Base-by-base conservation (phyloP, 1,140 invertebrate genomes). In the Anastrepha ludens region DNA sequence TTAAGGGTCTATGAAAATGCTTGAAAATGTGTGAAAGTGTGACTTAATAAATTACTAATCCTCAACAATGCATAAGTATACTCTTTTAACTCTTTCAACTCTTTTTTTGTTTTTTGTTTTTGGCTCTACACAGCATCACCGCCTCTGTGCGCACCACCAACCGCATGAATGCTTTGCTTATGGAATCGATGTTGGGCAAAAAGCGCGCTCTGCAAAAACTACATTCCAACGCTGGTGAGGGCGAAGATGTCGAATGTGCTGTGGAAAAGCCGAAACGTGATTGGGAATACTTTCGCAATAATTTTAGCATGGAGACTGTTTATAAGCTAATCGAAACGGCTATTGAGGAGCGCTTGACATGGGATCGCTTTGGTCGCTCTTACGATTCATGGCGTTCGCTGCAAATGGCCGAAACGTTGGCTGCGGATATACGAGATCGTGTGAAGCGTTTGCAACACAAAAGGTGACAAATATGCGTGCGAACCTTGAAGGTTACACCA, bases 281-380 rank as follows among this genome's bases (percentile, higher is more conserved):
- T 88, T 91, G 91, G 90, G 89, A 91, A 89, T 93, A 91, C 86
- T 93, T 93, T 88, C 91, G 91, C 88, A 93, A 91, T 87, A 93
- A 93, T 89, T 93, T 93, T 87, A 93, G 90, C 88, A 93, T 93
- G 92, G 92, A 93, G 89, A 88, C 90, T 88, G 91, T 91, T 70
- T 90, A 90, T 39, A 93, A 93, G 89, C 88, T 93, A 47, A 92
- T 93, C 41, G 92, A 92, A 85, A 88, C 90, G 85, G 91, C 91
- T 87, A 93, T 93, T 67, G 92, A 93, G 87, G 92, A 93, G 89
- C 90, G 92, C 87, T 88, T 93, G 88, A 88, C 90, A 39, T 93
- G 92, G 92, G 92, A 93, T 90, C 91, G 92, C 5, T 92, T 92
- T 50, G 92, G 91, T 74, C 92, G 92, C 86, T 92, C 90, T 60